Evolutionary conservation across 2,888 invertebrate genomes (phyloP).

Genomic region (Epinotia brunnichana): DNA sequence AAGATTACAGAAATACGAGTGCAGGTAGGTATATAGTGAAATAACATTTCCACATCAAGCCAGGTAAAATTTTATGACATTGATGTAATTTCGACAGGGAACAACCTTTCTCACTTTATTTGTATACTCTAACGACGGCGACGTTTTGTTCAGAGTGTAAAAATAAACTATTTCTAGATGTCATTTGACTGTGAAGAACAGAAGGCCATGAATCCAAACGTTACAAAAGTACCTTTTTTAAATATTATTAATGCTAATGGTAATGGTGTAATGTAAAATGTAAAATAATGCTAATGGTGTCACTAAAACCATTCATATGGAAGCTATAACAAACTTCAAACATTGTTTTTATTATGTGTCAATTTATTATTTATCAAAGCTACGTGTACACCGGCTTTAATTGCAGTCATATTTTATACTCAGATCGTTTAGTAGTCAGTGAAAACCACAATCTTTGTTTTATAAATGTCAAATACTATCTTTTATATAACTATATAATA

Average conservation of each 20-base stretch:
- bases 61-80: too few species aligned
- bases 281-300: neutral
- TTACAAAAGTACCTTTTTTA: neutral
- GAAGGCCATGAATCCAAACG: neutral
- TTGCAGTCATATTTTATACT: neutral
- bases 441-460: neutral
- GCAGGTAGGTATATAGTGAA: too few species aligned
- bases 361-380: neutral
- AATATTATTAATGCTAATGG: too few species aligned
- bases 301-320: neutral
- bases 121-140: neutral
- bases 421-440: neutral
- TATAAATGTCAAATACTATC: neutral
- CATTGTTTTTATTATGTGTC: neutral
- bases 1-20: constrained; percentile 12
- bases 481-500: too few species aligned
- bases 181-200: neutral
- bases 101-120: neutral
- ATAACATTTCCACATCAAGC: too few species aligned
- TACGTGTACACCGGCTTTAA: neutral
- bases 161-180: neutral
- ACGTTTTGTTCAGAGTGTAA: neutral
- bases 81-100: too few species aligned
- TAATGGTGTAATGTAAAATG: too few species aligned
- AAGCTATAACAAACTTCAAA: neutral